Percentiles rank a stretch among this genome's conserved stretches.
Conservation (phyloP, 2,797 vertebrate species). For the Chiloscyllium punctatum region DNA sequence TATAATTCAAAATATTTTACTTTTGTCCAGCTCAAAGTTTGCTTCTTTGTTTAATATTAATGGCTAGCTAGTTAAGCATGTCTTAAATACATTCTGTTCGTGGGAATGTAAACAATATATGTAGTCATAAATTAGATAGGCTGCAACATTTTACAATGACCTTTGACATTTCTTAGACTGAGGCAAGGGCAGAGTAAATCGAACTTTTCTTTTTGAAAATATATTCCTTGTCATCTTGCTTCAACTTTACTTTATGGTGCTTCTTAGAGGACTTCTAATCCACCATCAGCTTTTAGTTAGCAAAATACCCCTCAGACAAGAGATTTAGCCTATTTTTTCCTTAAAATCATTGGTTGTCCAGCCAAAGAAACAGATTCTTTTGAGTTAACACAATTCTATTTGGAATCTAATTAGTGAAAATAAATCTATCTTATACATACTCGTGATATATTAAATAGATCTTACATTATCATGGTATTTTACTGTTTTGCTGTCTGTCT, state of each 20-base stretch:
- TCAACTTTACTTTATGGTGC: no score
- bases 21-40: background rate
- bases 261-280: background rate
- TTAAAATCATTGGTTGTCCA: background rate
- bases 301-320: background rate
- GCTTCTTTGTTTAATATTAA: background rate
- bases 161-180: background rate
- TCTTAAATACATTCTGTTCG: background rate
- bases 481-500: background rate
- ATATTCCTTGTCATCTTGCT: no score
- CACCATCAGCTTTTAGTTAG: background rate
- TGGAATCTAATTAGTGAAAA: background rate
- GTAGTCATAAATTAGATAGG: background rate
- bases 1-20: background rate
- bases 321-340: background rate
- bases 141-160: background rate
- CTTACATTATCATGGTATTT: background rate
- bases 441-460: background rate
- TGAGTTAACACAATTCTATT: background rate
- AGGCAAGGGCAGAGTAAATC: background rate
- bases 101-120: background rate
- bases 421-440: background rate
- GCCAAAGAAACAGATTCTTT: background rate
- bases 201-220: background rate
- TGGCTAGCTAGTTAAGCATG: background rate